Conservation (phyloP, 1,140 invertebrate species). For the Formica exsecta region DNA sequence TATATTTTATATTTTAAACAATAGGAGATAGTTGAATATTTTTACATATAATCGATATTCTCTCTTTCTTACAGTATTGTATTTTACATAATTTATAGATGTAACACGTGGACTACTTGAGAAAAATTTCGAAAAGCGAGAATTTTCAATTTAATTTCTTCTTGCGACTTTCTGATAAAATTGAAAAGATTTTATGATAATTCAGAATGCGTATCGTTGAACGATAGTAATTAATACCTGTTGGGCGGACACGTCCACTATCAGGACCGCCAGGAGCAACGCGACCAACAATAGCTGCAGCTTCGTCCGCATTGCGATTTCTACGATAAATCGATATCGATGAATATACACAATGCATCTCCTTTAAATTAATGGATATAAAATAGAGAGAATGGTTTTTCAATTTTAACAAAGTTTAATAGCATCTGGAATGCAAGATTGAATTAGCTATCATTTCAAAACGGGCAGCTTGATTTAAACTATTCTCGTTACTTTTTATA, state of each 20-base stretch:
- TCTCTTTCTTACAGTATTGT: neutral
- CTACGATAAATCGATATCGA: constrained; percentile 68
- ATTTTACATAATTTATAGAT: neutral
- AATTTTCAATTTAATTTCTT: neutral
- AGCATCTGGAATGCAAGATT: constrained; percentile 15
- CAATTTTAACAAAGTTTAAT: constrained; percentile 24
- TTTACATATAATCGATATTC: neutral
- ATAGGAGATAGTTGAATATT: neutral
- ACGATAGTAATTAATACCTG: constrained; percentile 71
- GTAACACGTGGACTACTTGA: neutral
- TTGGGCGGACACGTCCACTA: constrained; percentile 74
- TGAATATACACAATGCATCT: neutral
- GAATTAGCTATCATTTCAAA: neutral
- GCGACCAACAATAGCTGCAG: constrained; percentile 73
- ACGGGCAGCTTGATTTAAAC: neutral
- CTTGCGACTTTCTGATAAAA: neutral
- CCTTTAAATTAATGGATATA: constrained; percentile 21
- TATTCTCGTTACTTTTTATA: neutral
- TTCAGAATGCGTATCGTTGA: neutral
- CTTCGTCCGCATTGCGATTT: constrained; percentile 78
- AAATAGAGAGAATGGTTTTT: neutral
- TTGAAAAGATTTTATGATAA: neutral
- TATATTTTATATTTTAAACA: neutral
- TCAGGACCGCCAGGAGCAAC: constrained; percentile 73
- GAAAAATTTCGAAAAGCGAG: neutral